Conservation (phyloP, 1,140 invertebrate genomes). For the Rhopalosiphum maidis region DNA sequence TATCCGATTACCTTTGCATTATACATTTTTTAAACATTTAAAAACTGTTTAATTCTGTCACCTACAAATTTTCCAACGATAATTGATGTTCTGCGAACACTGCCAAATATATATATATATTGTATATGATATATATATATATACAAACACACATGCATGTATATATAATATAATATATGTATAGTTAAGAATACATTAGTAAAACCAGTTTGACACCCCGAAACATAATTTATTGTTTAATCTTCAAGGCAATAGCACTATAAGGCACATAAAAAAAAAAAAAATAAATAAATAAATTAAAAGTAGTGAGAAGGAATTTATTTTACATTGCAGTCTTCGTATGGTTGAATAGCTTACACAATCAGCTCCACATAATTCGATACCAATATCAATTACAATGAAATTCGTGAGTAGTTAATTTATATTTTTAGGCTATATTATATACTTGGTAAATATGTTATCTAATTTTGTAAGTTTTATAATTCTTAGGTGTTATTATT, state of each 20-base stretch:
- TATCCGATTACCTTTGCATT: constrained; percentile 24
- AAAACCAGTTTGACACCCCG: constrained; percentile 54
- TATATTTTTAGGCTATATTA: not conserved
- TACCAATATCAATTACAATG: constrained; percentile 37
- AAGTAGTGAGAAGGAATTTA: constrained; percentile 31
- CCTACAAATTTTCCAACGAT: constrained; percentile 34
- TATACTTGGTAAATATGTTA: not conserved
- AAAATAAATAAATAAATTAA: not conserved
- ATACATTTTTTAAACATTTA: constrained; percentile 30
- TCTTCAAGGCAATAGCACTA: constrained; percentile 30
- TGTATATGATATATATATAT: constrained; percentile 35
- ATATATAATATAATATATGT: not conserved
- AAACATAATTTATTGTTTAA: constrained; percentile 48
- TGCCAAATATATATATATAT: constrained; percentile 20
- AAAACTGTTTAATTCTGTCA: constrained; percentile 22
- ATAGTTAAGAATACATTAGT: constrained; percentile 44
- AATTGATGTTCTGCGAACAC: constrained; percentile 13
- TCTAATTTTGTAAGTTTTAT: not conserved
- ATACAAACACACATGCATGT: not conserved
- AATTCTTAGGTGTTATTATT: constrained; percentile 16
- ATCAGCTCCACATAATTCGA: not conserved
- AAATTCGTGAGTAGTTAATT: constrained; percentile 38
- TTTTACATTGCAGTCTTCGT: constrained; percentile 11
- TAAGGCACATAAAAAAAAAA: not conserved
- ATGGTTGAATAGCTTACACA: constrained; percentile 21